Conservation (phyloP, 2,888 invertebrate species). For the Hylaea fasciaria region DNA sequence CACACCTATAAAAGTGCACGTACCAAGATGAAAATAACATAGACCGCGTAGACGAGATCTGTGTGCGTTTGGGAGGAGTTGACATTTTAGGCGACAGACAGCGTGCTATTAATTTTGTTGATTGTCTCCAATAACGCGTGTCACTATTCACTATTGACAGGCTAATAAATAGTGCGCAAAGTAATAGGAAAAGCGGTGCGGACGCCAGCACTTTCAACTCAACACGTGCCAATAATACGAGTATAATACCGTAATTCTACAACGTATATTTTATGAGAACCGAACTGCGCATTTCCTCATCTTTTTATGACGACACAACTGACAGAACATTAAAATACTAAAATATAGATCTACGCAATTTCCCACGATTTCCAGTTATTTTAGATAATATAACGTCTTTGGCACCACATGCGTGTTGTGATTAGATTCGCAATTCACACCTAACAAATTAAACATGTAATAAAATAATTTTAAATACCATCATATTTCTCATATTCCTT, state of each 20-base stretch:
- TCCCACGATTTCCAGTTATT: conserved; percentile 69
- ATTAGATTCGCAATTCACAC: conserved; percentile 47
- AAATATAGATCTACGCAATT: conserved; percentile 67
- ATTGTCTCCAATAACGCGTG: conserved; percentile 51
- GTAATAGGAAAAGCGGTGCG: conserved; percentile 43
- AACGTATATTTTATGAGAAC: conserved; percentile 53
- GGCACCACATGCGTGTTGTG: conserved; percentile 60
- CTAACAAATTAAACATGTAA: conserved; percentile 47
- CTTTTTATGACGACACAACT: conserved; percentile 57
- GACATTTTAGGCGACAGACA: conserved; percentile 22
- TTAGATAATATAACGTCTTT: conserved; percentile 73
- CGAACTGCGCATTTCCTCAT: conserved; percentile 74
- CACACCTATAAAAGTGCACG: background rate
- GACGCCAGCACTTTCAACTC: conserved; percentile 53
- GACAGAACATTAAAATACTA: conserved; percentile 46
- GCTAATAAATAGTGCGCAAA: conserved; percentile 52
- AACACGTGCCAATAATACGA: conserved; percentile 72
- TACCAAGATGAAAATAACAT: background rate
- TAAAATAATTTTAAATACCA: background rate
- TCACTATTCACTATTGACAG: conserved; percentile 65
- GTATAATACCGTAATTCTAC: conserved; percentile 46
- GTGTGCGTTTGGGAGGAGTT: conserved; percentile 6
- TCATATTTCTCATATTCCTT: too few relatives aligned
- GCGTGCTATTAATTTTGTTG: conserved; percentile 9
- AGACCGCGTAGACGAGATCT: too few relatives aligned